Base-by-base conservation (phyloP, 2,888 invertebrate genomes). In the Brenthis ino region DNA sequence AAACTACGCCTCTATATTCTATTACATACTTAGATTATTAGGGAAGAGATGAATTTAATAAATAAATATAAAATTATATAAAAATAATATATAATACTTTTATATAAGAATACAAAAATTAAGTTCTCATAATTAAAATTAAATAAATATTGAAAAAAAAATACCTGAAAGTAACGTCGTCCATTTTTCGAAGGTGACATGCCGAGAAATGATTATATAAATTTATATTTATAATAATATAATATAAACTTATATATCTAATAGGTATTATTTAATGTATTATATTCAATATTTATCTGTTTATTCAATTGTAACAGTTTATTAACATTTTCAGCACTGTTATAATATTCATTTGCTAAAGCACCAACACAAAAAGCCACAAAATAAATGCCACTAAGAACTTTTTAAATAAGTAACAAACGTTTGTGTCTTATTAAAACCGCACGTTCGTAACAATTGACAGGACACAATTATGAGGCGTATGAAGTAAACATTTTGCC, bases 121-220 rank as follows among this genome's bases (percentile, higher is more conserved):
- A 37, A 37, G 11, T 2, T 37, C 2, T 1, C 8, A 37, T 37
- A 8, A 37, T 37, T 11, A 37, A 37, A 37, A 37, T 37, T 8
- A 8, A 6, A 6, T 37, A 8, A 8, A 37, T 8, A 37, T 37
- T 6, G 1, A 8, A 37, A 37, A n/a, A n/a, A 67, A 79, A 84
- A 61, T 77, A 91, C 91, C 89, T 88, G 83, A n/a, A 80, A 75
- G 28, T 85, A 77, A 82, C 86, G 83, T 64, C 83, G 82, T 57
- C 89, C 89, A 67, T 90, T 90, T 72, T 86, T 86, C 3, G 80
- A 84, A 0, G 80, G 72, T 8, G 85, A 77, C 86, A 90, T 87
- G 57, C 77, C 83, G 55, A 68, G 82, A 82, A 66, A 84, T 83
- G 84, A 2, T 13, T 54, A 43, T 1, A 20, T 20, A 16, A 20